Evolutionary conservation across 2,797 vertebrate species (phyloP).

Genomic region (Balearica regulorum): DNA sequence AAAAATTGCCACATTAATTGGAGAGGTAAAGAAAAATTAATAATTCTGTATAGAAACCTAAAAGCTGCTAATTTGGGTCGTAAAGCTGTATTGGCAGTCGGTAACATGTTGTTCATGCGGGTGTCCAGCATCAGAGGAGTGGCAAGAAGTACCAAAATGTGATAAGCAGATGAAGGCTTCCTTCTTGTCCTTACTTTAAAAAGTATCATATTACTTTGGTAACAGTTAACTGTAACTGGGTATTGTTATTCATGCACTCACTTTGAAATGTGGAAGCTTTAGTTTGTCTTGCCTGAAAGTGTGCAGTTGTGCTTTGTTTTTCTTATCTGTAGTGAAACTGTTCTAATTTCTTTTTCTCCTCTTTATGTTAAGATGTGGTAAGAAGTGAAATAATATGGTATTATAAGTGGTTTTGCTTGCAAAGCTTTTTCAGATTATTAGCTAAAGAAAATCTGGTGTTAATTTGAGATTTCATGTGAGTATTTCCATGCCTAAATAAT

Average conservation of each 20-base stretch:
- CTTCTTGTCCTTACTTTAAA: neutral
- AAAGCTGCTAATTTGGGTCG: neutral
- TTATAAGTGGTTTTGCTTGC: neutral
- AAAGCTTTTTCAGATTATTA: neutral
- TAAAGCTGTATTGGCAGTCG: neutral
- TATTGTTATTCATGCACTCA: neutral
- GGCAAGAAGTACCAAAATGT: neutral
- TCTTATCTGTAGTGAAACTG: neutral
- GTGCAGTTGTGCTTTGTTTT: neutral
- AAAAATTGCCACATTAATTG: neutral
- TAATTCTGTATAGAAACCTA: neutral
- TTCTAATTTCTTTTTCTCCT: neutral
- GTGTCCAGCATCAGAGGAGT: neutral
- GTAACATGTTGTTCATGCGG: fast-evolving
- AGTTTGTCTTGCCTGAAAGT: neutral
- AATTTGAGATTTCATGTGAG: neutral
- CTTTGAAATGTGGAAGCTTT: neutral
- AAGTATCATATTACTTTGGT: neutral
- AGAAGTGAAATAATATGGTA: neutral
- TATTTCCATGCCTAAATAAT: neutral
- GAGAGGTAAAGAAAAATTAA: neutral
- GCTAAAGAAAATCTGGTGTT: neutral
- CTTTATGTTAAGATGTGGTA: neutral
- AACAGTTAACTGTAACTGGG: neutral
- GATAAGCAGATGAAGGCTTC: neutral